A percentile compares a stretch with the other conserved stretches of the same genome.
These are phyloP conservation scores for Argyrosomus regius DNA, from an alignment of 2,797 vertebrate species.

Conservation along the genomic window DNA sequence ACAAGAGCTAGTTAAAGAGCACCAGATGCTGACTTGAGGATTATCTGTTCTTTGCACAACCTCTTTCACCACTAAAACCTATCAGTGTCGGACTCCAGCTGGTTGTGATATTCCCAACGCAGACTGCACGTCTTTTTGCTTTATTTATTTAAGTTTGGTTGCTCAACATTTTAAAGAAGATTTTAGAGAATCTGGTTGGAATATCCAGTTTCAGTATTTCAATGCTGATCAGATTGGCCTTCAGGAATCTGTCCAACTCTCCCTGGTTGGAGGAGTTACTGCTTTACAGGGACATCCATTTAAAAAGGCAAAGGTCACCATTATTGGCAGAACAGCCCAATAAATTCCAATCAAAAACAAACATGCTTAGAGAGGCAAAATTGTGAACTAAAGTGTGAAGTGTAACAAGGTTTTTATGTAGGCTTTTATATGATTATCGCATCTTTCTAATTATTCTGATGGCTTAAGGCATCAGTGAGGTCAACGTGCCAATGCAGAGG, in stretches of 20 bases:
- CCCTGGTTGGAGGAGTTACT: too few species aligned
- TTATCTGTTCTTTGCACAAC: slow-evolving; percentile 35
- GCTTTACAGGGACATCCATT: slow-evolving; percentile 12
- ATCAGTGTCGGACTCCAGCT: slow-evolving; percentile 19
- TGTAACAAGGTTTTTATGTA: too few species aligned
- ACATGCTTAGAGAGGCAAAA: background rate
- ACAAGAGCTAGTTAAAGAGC: slow-evolving; percentile 17
- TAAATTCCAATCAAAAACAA: background rate
- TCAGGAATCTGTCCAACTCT: background rate
- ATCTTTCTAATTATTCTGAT: too few species aligned
- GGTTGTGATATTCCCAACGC: background rate
- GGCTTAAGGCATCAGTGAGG: background rate
- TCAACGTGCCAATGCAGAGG: background rate
- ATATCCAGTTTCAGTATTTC: slow-evolving; percentile 27
- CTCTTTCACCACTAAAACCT: slow-evolving; percentile 25
- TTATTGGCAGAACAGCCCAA: background rate
- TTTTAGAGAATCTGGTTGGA: slow-evolving; percentile 10
- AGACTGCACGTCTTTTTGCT: slow-evolving; percentile 9
- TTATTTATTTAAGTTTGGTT: slow-evolving; percentile 33
- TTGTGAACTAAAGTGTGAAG: background rate
- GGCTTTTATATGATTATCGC: background rate
- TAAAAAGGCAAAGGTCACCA: background rate
- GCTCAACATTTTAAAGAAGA: slow-evolving; percentile 19
- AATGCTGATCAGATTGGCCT: slow-evolving; percentile 17
- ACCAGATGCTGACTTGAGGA: slow-evolving; percentile 33